phyloP scores from a whole-genome alignment of 2,797 vertebrate species.

The Lophotriccus pileatus region DNA sequence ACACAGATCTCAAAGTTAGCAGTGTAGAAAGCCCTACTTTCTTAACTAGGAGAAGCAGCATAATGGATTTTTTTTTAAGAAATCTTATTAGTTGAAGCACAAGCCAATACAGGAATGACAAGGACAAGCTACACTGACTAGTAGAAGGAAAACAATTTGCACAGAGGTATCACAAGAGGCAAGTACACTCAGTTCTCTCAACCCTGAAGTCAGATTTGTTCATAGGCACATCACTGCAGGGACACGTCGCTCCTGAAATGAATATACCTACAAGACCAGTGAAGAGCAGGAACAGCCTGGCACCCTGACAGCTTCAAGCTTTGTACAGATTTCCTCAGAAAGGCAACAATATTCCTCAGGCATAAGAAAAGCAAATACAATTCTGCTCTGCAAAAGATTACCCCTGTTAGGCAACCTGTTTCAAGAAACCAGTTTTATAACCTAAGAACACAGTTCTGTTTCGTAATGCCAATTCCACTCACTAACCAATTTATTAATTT shows the following conservation, averaged over 20 bases:
- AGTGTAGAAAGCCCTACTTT: background rate
- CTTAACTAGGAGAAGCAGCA: background rate
- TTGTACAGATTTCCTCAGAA: background rate
- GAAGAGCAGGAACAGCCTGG: background rate
- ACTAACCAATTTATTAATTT: background rate
- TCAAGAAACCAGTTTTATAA: background rate
- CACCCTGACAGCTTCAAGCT: background rate
- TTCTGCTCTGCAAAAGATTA: background rate
- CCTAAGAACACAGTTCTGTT: background rate
- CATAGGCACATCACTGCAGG: background rate
- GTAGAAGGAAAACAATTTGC: background rate
- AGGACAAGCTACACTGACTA: background rate
- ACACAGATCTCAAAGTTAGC: background rate
- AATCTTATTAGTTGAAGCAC: background rate
- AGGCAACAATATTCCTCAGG: background rate
- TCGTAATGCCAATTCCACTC: background rate
- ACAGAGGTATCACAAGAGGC: background rate
- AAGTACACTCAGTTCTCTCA: background rate
- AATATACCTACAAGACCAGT: background rate
- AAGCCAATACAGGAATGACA: slow-evolving; percentile 48
- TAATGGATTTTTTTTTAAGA: background rate
- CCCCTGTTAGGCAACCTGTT: background rate
- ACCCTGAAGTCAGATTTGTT: background rate
- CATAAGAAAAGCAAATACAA: background rate
- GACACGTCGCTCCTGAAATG: background rate